phyloP scores from a whole-genome alignment of 2,888 invertebrate genomes.

The Ptilodon capucinus region DNA sequence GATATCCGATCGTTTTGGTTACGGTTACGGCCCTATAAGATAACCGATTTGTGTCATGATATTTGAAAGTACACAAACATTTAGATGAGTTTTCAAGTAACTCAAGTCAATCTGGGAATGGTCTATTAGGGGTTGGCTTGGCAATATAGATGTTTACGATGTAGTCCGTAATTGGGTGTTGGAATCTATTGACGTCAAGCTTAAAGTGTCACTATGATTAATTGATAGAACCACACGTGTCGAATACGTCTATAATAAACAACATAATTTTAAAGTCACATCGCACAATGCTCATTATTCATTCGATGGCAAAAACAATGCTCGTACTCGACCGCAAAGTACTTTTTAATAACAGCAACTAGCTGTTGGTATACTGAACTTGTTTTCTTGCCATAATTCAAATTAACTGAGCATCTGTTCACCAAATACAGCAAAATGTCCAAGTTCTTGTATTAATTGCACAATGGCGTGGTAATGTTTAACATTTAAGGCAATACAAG shows the following conservation, averaged over 20 bases:
- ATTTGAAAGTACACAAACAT: constrained; percentile 18
- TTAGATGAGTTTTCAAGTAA: constrained; percentile 32
- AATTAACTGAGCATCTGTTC: constrained; percentile 23
- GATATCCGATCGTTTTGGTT: too few species aligned
- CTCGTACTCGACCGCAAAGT: constrained; percentile 24
- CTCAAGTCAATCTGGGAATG: constrained; percentile 42
- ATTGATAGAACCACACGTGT: constrained; percentile 28
- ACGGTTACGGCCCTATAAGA: too few species aligned
- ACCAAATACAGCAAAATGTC: constrained; percentile 19
- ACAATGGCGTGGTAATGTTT: constrained; percentile 29
- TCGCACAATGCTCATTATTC: constrained; percentile 17
- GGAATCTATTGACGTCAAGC: constrained; percentile 23
- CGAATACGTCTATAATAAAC: constrained; percentile 20
- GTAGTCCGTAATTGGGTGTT: constrained; percentile 34
- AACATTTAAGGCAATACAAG: constrained; percentile 23
- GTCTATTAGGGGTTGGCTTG: constrained; percentile 27
- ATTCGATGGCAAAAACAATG: constrained; percentile 22
- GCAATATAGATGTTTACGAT: constrained; percentile 40
- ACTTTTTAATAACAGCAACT: constrained; percentile 31
- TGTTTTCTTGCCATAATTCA: constrained; percentile 23
- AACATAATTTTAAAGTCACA: constrained; percentile 17
- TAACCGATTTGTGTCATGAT: too few species aligned
- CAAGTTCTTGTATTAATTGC: constrained; percentile 32
- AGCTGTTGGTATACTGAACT: constrained; percentile 14
- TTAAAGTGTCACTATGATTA: constrained; percentile 42